Conservation (phyloP, 2,888 invertebrate species). For the Dolichomitus sp. region DNA sequence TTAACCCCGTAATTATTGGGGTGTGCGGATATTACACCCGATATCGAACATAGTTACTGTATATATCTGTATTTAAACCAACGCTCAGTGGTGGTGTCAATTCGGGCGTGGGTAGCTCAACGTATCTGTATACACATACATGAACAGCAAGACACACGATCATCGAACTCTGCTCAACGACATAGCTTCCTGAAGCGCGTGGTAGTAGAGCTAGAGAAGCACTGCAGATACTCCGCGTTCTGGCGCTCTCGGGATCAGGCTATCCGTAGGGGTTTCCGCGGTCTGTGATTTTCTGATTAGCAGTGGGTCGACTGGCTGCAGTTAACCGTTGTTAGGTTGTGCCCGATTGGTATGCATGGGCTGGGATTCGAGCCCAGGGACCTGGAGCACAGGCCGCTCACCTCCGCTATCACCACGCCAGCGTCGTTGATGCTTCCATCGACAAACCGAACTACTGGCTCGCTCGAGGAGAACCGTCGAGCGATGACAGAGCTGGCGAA, state of each 20-base stretch:
- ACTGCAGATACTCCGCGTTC: conserved; percentile 24
- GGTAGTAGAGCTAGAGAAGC: conserved; percentile 12
- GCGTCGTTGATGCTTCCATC: conserved; percentile 54
- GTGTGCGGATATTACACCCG: conserved; percentile 67
- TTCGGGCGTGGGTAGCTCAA: not conserved
- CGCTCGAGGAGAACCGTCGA: conserved; percentile 44
- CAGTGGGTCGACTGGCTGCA: conserved; percentile 84
- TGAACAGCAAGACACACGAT: conserved; percentile 30
- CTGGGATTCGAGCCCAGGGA: conserved; percentile 82
- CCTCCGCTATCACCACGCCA: conserved; percentile 53
- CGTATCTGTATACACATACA: not conserved
- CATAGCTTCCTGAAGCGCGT: conserved; percentile 15
- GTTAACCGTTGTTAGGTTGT: conserved; percentile 85
- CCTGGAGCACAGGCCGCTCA: conserved; percentile 63
- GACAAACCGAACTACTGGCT: conserved; percentile 29
- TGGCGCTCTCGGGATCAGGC: conserved; percentile 42
- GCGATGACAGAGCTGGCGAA: conserved; percentile 29
- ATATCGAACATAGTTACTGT: conserved; percentile 53
- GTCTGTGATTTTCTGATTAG: conserved; percentile 86
- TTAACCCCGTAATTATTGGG: conserved; percentile 82
- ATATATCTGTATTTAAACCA: conserved; percentile 10
- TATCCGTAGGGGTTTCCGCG: conserved; percentile 82
- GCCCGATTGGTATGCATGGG: conserved; percentile 86
- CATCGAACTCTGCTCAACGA: conserved; percentile 41
- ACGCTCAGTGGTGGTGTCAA: not conserved